Evolutionary conservation across 1,140 invertebrate genomes (phyloP).

Genomic region (Listronotus oregonensis): DNA sequence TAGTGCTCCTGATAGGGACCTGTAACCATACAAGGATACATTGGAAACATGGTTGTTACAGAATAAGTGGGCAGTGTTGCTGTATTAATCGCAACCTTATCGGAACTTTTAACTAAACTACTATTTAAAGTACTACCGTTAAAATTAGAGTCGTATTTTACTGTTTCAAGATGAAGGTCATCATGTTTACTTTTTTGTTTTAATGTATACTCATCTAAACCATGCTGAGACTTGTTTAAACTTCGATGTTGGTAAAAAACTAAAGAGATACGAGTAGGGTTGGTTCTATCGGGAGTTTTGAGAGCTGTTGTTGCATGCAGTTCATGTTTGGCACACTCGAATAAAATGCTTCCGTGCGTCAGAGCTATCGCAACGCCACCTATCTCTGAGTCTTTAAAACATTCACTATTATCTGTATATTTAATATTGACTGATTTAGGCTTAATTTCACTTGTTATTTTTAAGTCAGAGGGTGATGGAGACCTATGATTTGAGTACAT

Average conservation of each 20-base stretch:
- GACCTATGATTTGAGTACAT: constrained; percentile 15
- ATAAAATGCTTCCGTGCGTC: constrained; percentile 90
- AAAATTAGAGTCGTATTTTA: constrained; percentile 12
- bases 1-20: constrained; percentile 75
- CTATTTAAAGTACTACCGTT: constrained; percentile 16
- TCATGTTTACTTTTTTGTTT: constrained; percentile 68
- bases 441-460: neutral
- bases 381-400: constrained; percentile 86
- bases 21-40: constrained; percentile 80
- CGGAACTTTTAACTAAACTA: constrained; percentile 6
- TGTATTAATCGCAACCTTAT: constrained; percentile 49
- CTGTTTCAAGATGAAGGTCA: constrained; percentile 7
- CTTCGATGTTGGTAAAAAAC: constrained; percentile 97
- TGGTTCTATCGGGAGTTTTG: constrained; percentile 80
- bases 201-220: constrained; percentile 87
- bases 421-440: constrained; percentile 68
- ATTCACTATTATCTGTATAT: constrained; percentile 80
- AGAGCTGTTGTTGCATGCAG: constrained; percentile 92
- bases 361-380: constrained; percentile 93
- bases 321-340: constrained; percentile 94
- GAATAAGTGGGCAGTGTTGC: constrained; percentile 81
- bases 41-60: constrained; percentile 82
- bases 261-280: constrained; percentile 89
- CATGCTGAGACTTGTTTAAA: constrained; percentile 84
- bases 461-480: neutral